A percentile compares a stretch with the other conserved stretches of the same genome.
These are phyloP conservation scores for Parazoanthus swiftii DNA, from an alignment of 92 coral and sea anemone species.

Conservation along the genomic window DNA sequence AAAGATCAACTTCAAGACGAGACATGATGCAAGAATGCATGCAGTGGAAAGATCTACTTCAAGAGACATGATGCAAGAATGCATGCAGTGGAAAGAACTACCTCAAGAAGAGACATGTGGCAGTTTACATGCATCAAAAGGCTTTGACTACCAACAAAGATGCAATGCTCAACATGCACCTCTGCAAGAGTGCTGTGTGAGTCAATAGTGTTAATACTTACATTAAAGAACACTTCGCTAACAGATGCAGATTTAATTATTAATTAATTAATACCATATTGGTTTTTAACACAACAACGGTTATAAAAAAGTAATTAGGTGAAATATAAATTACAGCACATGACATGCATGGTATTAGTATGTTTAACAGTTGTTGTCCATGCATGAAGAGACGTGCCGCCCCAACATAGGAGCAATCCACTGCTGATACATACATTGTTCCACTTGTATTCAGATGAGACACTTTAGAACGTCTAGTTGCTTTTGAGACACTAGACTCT, in stretches of 20 bases:
- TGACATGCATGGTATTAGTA: slow-evolving; percentile 12
- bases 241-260: not conserved
- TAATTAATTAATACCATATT: too few species aligned
- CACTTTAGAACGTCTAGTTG: slow-evolving; percentile 25
- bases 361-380: not conserved
- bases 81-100: too few species aligned
- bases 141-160: not conserved
- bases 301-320: too few species aligned
- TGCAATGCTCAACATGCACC: too few species aligned
- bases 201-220: not conserved
- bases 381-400: not conserved
- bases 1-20: too few species aligned
- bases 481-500: slow-evolving; percentile 27
- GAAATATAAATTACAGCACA: not conserved
- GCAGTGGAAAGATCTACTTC: too few species aligned
- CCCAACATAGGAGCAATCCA: not conserved
- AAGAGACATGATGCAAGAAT: too few species aligned
- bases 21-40: too few species aligned
- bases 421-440: slow-evolving; percentile 39
- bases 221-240: not conserved
- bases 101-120: too few species aligned
- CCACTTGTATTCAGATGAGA: slow-evolving; percentile 42
- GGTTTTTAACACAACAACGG: not conserved
- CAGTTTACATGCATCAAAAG: not conserved
- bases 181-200: not conserved